Conservation (phyloP, 1,140 invertebrate genomes). For the Drosophila repleta region DNA sequence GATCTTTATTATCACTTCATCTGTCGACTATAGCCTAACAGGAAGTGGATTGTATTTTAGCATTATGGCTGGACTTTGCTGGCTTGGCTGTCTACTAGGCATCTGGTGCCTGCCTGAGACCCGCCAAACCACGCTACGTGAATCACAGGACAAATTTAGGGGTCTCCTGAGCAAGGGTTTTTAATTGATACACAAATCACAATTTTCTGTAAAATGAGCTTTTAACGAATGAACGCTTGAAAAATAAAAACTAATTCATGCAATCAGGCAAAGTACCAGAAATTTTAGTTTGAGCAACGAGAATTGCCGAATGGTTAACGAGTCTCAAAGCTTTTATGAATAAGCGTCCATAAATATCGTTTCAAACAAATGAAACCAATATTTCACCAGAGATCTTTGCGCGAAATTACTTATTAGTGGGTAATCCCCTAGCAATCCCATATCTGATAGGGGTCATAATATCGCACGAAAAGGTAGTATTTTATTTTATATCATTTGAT, state of each 20-base stretch:
- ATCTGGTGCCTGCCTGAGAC: conserved; percentile 66
- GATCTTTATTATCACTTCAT: conserved; percentile 48
- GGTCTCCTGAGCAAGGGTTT: conserved; percentile 38
- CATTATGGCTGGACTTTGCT: conserved; percentile 42
- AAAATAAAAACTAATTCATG: too few relatives aligned
- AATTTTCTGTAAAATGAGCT: too few relatives aligned
- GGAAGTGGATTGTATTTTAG: conserved; percentile 47
- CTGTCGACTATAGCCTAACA: background rate
- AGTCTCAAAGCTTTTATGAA: background rate
- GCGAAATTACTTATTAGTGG: too few relatives aligned
- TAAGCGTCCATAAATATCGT: background rate
- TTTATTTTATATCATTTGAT: too few relatives aligned
- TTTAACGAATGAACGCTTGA: too few relatives aligned
- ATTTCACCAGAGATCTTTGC: background rate
- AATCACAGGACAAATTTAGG: conserved; percentile 57
- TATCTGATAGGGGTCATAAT: too few relatives aligned
- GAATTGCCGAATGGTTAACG: background rate
- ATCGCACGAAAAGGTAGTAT: too few relatives aligned
- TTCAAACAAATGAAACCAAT: background rate
- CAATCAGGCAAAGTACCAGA: background rate
- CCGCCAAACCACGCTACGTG: conserved; percentile 45
- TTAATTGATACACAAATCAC: background rate
- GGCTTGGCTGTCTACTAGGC: conserved; percentile 40
- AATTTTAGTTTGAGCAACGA: background rate
- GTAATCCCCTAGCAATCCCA: too few relatives aligned